Percentiles rank a stretch among this genome's conserved stretches.
Conservation (phyloP, 2,888 invertebrate genomes). For the Piscicola geometra region DNA sequence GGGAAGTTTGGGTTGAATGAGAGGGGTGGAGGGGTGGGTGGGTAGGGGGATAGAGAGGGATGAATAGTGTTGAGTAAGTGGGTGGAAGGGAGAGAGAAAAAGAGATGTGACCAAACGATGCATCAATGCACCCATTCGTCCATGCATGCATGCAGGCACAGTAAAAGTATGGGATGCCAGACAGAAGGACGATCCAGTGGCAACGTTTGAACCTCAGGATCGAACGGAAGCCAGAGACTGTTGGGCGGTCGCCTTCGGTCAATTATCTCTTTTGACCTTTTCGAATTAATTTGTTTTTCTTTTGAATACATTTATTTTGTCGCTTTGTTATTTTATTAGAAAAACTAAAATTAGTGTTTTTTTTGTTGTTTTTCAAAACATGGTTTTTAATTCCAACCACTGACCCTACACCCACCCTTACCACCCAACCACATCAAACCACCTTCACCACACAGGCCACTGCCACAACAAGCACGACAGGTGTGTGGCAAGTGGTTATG, state of each 20-base stretch:
- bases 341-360: background rate
- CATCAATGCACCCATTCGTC: no score
- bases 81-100: no score
- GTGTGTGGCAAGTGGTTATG: conserved; percentile 83
- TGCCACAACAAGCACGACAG: conserved; percentile 80
- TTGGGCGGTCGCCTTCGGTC: conserved; percentile 84
- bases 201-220: conserved; percentile 75
- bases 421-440: background rate
- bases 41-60: no score
- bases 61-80: no score
- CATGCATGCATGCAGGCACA: conserved; percentile 60
- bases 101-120: no score
- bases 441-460: conserved; percentile 61
- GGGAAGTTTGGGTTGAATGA: no score
- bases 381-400: background rate
- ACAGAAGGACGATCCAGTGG: conserved; percentile 81
- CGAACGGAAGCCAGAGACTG: conserved; percentile 70
- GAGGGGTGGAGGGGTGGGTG: no score
- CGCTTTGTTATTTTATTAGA: background rate
- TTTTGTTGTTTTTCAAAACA: background rate
- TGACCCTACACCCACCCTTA: background rate
- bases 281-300: no score
- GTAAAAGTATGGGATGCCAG: conserved; percentile 94
- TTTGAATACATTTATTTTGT: no score
- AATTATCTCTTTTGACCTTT: no score